Percentiles rank a stretch among this genome's conserved stretches.
Conservation (phyloP, 2,797 vertebrate species). For the Paratrypauchen microcephalus region DNA sequence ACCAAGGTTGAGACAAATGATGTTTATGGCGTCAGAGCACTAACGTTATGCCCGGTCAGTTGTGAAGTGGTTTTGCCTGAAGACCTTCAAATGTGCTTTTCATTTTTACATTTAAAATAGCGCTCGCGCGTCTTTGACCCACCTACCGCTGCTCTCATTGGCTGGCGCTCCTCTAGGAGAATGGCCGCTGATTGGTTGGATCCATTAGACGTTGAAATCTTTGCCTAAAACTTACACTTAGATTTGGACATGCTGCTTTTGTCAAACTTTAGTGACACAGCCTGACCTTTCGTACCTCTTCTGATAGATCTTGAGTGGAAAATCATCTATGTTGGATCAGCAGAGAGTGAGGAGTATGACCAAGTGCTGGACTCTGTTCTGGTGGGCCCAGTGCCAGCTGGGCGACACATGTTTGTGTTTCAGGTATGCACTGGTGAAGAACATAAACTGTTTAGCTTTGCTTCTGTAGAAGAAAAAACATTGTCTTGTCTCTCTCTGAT, state of each 20-base stretch:
- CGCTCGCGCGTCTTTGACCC: constrained; percentile 75
- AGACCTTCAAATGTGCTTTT: not conserved
- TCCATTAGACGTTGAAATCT: not conserved
- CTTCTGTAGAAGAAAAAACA: not conserved
- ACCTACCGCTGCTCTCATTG: constrained; percentile 47
- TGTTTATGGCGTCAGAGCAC: not conserved
- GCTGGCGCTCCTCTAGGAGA: constrained; percentile 1
- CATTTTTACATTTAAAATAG: constrained; percentile 62
- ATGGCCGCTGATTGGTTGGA: constrained; percentile 42
- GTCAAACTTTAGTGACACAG: not conserved
- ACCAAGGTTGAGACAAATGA: not conserved
- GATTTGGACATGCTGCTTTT: too few relatives aligned
- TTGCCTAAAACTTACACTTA: too few relatives aligned
- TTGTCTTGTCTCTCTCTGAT: not conserved
- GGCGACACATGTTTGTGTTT: constrained; percentile 92
- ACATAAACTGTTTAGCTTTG: not conserved
- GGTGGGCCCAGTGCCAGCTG: constrained; percentile 89
- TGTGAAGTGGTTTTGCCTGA: not conserved
- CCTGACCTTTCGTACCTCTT: not conserved
- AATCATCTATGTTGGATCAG: constrained; percentile 92
- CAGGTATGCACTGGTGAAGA: constrained; percentile 75
- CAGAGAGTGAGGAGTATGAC: constrained; percentile 91
- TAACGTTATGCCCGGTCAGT: too few relatives aligned
- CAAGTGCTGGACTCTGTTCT: constrained; percentile 89
- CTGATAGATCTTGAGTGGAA: constrained; percentile 90